phyloP scores from a whole-genome alignment of 2,888 invertebrate genomes.

The Diachrysia chrysitis region DNA sequence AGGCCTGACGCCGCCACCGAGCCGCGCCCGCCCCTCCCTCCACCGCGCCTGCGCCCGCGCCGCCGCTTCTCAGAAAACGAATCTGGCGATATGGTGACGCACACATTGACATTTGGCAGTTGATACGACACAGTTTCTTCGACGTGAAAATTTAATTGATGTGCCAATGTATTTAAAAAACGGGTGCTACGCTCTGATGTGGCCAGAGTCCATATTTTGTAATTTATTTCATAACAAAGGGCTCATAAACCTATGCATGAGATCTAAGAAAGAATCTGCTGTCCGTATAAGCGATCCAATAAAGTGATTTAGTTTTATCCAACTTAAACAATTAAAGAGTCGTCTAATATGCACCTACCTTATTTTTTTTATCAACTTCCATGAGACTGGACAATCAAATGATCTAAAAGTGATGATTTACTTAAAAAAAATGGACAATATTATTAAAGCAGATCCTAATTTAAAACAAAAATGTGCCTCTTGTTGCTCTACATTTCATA shows the following conservation, averaged over 20 bases:
- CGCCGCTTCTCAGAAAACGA: conserved; percentile 83
- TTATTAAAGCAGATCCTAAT: not conserved
- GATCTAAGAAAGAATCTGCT: not conserved
- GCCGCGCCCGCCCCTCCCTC: conserved; percentile 58
- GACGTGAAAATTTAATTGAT: conserved; percentile 48
- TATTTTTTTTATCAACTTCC: too few species aligned
- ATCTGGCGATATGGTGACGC: conserved; percentile 63
- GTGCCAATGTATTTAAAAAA: conserved; percentile 29
- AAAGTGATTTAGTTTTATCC: too few species aligned
- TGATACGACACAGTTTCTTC: conserved; percentile 60
- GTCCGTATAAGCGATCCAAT: not conserved
- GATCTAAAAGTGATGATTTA: too few species aligned
- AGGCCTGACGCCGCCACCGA: conserved; percentile 71
- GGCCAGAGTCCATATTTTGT: conserved; percentile 6
- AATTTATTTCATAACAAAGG: not conserved
- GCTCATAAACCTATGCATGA: not conserved
- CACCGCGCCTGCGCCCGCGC: conserved; percentile 71
- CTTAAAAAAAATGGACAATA: too few species aligned
- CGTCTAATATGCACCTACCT: too few species aligned
- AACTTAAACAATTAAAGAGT: too few species aligned
- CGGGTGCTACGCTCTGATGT: conserved; percentile 11
- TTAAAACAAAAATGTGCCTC: not conserved
- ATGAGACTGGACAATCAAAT: too few species aligned
- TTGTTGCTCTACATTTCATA: not conserved
- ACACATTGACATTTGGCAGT: conserved; percentile 66